Percentiles rank a stretch among this genome's conserved stretches.
These are phyloP conservation scores for Menidia beryllina DNA, from an alignment of 2,113 vertebrate species.

Conservation along the genomic window DNA sequence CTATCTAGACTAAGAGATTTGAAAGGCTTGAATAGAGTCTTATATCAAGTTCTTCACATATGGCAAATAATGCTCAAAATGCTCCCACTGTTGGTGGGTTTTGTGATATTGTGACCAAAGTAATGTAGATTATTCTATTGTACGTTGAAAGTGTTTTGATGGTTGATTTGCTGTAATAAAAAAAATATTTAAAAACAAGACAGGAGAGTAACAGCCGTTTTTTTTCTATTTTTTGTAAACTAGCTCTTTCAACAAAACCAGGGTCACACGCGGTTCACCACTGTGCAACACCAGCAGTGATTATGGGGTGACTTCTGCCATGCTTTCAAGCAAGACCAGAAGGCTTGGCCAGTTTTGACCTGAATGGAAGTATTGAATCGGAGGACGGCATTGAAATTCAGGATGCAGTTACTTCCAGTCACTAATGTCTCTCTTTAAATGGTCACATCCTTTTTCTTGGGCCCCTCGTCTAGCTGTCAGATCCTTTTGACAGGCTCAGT, in stretches of 20 bases:
- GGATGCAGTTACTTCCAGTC: conserved; percentile 58
- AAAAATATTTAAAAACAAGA: conserved; percentile 7
- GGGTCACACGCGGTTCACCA: conserved; percentile 48
- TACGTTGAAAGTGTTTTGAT: conserved; percentile 23
- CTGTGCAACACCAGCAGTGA: conserved; percentile 46
- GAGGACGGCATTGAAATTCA: conserved; percentile 69
- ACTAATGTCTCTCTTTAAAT: conserved; percentile 74
- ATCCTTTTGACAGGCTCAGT: conserved; percentile 46
- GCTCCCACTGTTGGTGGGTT: conserved; percentile 44
- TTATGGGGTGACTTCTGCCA: conserved; percentile 67
- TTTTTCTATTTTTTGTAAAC: conserved; percentile 11
- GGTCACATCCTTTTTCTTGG: conserved; percentile 59
- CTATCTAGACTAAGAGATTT: conserved; percentile 43
- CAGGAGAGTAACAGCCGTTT: neutral
- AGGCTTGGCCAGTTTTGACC: conserved; percentile 56
- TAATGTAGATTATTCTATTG: conserved; percentile 13
- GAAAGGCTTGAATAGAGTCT: conserved; percentile 48
- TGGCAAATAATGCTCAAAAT: conserved; percentile 34
- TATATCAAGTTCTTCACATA: conserved; percentile 15
- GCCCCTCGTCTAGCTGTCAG: conserved; percentile 49
- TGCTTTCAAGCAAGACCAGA: conserved; percentile 65
- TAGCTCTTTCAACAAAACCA: conserved; percentile 26
- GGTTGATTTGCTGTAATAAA: conserved; percentile 37
- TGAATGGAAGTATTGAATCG: conserved; percentile 64
- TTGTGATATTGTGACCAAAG: conserved; percentile 25